Percentiles rank a stretch among this genome's conserved stretches.
These are phyloP conservation scores for Phanerotoma sp. DNA, from an alignment of 2,888 invertebrate genomes.

Conservation along the genomic window DNA sequence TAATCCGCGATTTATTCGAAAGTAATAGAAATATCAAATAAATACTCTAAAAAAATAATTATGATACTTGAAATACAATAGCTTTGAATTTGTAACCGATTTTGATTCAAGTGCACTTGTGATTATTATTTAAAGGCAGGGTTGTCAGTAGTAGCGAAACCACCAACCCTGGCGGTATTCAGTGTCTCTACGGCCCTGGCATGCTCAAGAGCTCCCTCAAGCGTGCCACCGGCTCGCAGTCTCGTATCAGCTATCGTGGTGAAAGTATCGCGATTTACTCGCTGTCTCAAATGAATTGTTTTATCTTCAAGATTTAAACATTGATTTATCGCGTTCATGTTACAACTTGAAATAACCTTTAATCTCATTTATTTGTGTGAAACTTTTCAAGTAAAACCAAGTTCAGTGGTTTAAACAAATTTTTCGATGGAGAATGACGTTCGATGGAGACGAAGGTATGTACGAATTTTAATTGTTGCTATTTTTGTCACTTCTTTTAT, in stretches of 20 bases:
- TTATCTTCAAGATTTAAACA: background rate
- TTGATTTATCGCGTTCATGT: background rate
- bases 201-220: slow-evolving; percentile 16
- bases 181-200: slow-evolving; percentile 1
- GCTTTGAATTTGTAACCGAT: no score
- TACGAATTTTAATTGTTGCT: background rate
- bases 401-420: slow-evolving; percentile 3
- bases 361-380: background rate
- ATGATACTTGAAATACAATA: no score
- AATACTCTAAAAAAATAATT: no score
- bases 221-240: slow-evolving; percentile 16
- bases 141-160: background rate
- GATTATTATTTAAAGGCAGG: background rate
- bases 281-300: background rate
- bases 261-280: background rate
- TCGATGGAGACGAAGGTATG: slow-evolving; percentile 44
- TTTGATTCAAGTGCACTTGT: no score
- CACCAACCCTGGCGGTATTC: slow-evolving; percentile 5
- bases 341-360: background rate
- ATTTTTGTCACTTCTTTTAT: background rate
- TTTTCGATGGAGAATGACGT: slow-evolving; percentile 46
- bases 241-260: slow-evolving; percentile 11
- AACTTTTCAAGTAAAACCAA: slow-evolving; percentile 2
- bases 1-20: no score
- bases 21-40: background rate